These are phyloP conservation scores for Holacanthus passer DNA, from an alignment of 2,113 vertebrate genomes.

Conservation along the genomic window DNA sequence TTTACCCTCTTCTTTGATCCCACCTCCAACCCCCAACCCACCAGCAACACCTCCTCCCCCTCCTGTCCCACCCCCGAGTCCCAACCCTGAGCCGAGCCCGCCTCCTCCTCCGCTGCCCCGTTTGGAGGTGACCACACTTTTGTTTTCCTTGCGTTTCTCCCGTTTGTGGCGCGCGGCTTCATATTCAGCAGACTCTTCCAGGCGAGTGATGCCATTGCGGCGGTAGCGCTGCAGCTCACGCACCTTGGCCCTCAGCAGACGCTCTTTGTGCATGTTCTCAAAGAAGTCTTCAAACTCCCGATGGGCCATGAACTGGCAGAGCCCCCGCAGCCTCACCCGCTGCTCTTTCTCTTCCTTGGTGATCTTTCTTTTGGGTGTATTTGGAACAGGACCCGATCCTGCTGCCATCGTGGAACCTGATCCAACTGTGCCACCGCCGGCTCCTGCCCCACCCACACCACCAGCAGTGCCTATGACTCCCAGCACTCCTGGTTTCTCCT, in stretches of 20 bases:
- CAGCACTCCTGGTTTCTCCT: conserved; percentile 73
- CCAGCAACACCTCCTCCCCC: conserved; percentile 69
- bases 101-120: conserved; percentile 77
- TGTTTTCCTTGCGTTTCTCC: conserved; percentile 96
- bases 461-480: conserved; percentile 32
- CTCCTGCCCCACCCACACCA: conserved; percentile 31
- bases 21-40: conserved; percentile 66
- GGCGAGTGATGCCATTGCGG: conserved; percentile 93
- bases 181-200: conserved; percentile 95
- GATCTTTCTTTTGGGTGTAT: conserved; percentile 89
- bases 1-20: conserved; percentile 90
- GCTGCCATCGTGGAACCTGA: conserved; percentile 29
- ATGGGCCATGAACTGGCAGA: conserved; percentile 98
- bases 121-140: conserved; percentile 86
- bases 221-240: conserved; percentile 96
- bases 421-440: background rate
- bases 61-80: conserved; percentile 72
- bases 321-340: conserved; percentile 89
- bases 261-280: conserved; percentile 97
- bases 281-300: conserved; percentile 97
- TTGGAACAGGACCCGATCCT: conserved; percentile 46
- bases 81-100: conserved; percentile 67
- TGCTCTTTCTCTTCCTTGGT: conserved; percentile 96
- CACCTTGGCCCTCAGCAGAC: conserved; percentile 92
- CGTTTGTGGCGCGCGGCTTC: conserved; percentile 96